phyloP scores from a whole-genome alignment of 1,140 invertebrate genomes.

The Achroia grisella region DNA sequence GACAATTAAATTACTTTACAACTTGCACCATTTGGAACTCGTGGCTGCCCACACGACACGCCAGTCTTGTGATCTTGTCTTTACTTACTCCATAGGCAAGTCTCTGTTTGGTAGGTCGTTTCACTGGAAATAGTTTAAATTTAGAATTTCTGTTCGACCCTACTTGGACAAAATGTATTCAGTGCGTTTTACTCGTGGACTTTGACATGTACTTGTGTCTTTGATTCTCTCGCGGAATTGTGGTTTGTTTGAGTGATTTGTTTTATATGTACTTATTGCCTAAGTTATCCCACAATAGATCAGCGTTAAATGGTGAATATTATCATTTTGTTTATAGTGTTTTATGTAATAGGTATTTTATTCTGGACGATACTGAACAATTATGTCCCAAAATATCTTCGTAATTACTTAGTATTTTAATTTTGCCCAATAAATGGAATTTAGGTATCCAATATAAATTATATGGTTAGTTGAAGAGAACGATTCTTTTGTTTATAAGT shows the following conservation, averaged over 20 bases:
- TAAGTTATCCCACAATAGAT: no score
- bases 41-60: slow-evolving; percentile 36
- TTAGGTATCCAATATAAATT: no score
- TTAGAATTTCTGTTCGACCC: slow-evolving; percentile 68
- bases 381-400: no score
- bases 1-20: slow-evolving; percentile 64
- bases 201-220: slow-evolving; percentile 23
- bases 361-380: no score
- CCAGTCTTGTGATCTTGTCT: slow-evolving; percentile 23
- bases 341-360: no score
- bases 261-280: no score
- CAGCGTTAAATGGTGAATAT: slow-evolving; percentile 7
- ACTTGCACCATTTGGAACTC: slow-evolving; percentile 35
- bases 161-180: slow-evolving; percentile 59
- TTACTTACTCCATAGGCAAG: slow-evolving; percentile 34
- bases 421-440: no score
- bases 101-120: slow-evolving; percentile 38
- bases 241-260: slow-evolving; percentile 4
- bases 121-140: slow-evolving; percentile 63
- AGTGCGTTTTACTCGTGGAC: slow-evolving; percentile 31
- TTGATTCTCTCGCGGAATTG: not conserved
- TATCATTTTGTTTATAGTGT: slow-evolving; percentile 14
- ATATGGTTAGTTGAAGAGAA: no score
- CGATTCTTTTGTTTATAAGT: no score
- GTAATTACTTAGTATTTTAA: no score